Evolutionary conservation across 2,113 vertebrate genomes (phyloP), one percentile per base, ranked within the genome.

Genomic region (Azemiops feae): DNA sequence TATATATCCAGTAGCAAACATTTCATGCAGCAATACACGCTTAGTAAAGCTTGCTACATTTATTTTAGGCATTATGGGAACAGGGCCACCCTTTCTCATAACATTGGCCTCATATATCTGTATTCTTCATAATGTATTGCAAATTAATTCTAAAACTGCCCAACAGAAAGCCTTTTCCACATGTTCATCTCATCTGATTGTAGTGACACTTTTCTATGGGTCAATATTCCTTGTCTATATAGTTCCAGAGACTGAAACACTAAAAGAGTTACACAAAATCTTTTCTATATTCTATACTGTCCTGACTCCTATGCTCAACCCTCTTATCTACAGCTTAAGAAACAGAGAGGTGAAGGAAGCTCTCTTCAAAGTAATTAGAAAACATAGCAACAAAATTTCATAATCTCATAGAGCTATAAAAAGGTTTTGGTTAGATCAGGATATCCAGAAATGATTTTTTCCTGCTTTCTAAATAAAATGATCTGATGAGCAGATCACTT

Each of bases 251-350:
- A 57, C 27, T 16, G 91, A 94, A 12, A 91, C 91, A 4, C 45
- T 89, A 30, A 92, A 34, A 12, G 69, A 85, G 8, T 20, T 89
- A 3, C 88, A 89, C 30, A 95, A 96, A 91, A 39, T 91, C 9
- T 96, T 96, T 12, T 96, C 81, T 16, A 47, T 97, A 9, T 96
- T 97, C 60, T 96, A 96, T 0, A 96, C 95, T 2, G 92, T 96
- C 69, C 94, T 96, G 91, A 97, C 96, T 52, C 96, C 95, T 1
- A 91, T 94, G 89, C 89, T 96, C 81, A 97, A 97, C 58, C 96
- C 95, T 0, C 89, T 97, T 1, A 96, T 97, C 88, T 96, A 97
- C 34, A 96, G 95, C 64, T 89, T 97, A 34, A 95, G 96, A 92
- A 96, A 95, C 0, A 0, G 91, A 34, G 96, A 96, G 3, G 95